Evolutionary conservation across 2,888 invertebrate genomes (phyloP).

Genomic region (Polydrusus pterygomalis): DNA sequence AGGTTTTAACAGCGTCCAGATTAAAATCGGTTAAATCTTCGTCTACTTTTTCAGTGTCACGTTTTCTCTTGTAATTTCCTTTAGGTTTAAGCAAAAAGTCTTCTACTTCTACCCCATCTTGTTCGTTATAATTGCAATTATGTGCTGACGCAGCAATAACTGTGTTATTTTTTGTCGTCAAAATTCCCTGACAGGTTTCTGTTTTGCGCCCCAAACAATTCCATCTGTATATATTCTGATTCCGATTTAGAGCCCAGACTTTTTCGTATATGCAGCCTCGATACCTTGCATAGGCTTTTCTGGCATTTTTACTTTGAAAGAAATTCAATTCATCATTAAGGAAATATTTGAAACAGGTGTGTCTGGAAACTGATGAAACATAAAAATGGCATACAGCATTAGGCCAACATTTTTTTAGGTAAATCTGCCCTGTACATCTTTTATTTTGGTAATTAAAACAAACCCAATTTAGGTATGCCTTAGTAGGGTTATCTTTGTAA

Average conservation of each 20-base stretch:
- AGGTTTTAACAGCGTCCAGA: no score
- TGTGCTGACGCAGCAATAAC: neutral
- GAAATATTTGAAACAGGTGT: neutral
- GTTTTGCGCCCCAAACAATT: neutral
- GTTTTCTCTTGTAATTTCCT: neutral
- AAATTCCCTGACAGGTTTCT: neutral
- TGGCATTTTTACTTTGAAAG: neutral
- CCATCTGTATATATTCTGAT: slow-evolving; percentile 14
- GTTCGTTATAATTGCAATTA: neutral
- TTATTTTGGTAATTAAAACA: neutral
- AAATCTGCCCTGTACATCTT: neutral
- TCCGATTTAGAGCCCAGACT: neutral
- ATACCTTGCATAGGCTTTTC: neutral
- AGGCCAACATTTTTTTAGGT: neutral
- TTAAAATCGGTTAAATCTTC: no score
- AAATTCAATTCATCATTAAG: neutral
- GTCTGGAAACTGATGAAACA: neutral
- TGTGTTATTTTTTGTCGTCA: neutral
- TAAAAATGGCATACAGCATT: no score
- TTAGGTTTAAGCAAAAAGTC: no score
- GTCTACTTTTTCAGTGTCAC: no score
- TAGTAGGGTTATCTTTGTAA: no score
- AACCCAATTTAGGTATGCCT: neutral
- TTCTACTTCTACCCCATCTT: neutral
- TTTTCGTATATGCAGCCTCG: neutral